Evolutionary conservation across 2,113 vertebrate genomes (phyloP).

Genomic region (Ictalurus furcatus): DNA sequence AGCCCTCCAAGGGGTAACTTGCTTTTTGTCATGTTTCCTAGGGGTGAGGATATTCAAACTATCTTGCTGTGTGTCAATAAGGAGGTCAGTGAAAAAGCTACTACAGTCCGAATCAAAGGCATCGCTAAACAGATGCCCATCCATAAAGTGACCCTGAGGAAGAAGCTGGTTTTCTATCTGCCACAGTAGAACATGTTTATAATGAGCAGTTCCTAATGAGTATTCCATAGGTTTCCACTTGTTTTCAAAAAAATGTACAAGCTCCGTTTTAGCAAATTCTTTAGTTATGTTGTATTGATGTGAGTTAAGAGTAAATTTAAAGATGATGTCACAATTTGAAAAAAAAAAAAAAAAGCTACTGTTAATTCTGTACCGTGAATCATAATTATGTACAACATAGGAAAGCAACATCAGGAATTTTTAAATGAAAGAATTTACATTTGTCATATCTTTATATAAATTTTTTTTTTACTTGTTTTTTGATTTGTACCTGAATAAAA

Average conservation of each 20-base stretch:
- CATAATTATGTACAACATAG: not conserved
- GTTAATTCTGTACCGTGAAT: not conserved
- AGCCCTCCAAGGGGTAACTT: too few relatives aligned
- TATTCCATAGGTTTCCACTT: not conserved
- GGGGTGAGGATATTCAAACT: constrained; percentile 75
- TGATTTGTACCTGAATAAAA: not conserved
- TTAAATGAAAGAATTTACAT: not conserved
- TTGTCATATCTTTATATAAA: not conserved
- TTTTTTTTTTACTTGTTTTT: not conserved
- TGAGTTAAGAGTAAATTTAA: not conserved
- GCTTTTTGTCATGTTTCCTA: constrained; percentile 52
- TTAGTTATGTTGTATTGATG: not conserved
- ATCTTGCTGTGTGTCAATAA: constrained; percentile 81
- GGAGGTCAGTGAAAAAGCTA: constrained; percentile 74
- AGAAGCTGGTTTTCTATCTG: constrained; percentile 74
- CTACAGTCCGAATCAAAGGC: not conserved
- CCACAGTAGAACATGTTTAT: not conserved
- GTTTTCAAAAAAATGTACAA: not conserved
- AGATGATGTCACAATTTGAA: not conserved
- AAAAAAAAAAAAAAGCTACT: too few relatives aligned
- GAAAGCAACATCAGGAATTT: not conserved
- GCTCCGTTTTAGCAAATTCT: not conserved
- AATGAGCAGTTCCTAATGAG: not conserved
- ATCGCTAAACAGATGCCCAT: constrained; percentile 81
- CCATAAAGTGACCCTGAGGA: constrained; percentile 75